Percentiles rank a stretch among this genome's conserved stretches.
Conservation (phyloP, 1,140 invertebrate species). For the Diorhabda elongata region DNA sequence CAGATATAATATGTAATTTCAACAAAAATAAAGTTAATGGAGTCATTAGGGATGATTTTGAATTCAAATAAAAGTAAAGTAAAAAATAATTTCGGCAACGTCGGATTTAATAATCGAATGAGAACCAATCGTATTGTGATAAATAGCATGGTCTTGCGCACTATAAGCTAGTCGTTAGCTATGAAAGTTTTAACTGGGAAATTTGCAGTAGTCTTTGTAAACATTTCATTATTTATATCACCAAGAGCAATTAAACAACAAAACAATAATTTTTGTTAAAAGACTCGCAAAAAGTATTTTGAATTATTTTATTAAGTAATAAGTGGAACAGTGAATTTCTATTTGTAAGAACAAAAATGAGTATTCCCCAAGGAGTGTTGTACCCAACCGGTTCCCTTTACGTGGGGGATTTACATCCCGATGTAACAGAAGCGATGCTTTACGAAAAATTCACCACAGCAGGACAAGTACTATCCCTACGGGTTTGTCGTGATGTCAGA, state of each 20-base stretch:
- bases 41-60: too few species aligned
- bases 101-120: too few species aligned
- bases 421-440: conserved; percentile 97
- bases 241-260: not conserved
- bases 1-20: too few species aligned
- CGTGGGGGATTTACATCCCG: conserved; percentile 96
- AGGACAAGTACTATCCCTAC: conserved; percentile 96
- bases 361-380: conserved; percentile 65
- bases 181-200: too few species aligned
- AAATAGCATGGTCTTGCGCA: too few species aligned
- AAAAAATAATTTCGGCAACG: too few species aligned
- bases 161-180: too few species aligned
- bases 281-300: conserved; percentile 15
- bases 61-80: too few species aligned
- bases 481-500: conserved; percentile 96
- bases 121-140: too few species aligned
- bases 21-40: too few species aligned
- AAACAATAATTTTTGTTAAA: conserved; percentile 18
- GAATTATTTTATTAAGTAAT: conserved; percentile 20
- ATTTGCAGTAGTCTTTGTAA: too few species aligned
- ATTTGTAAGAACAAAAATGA: conserved; percentile 53
- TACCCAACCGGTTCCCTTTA: conserved; percentile 95
- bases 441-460: conserved; percentile 98
- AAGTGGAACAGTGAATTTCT: conserved; percentile 23
- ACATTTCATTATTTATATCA: too few species aligned